Evolutionary conservation across 2,113 vertebrate species (phyloP), one percentile per base, ranked within the genome.

Genomic region (Vidua chalybeata): DNA sequence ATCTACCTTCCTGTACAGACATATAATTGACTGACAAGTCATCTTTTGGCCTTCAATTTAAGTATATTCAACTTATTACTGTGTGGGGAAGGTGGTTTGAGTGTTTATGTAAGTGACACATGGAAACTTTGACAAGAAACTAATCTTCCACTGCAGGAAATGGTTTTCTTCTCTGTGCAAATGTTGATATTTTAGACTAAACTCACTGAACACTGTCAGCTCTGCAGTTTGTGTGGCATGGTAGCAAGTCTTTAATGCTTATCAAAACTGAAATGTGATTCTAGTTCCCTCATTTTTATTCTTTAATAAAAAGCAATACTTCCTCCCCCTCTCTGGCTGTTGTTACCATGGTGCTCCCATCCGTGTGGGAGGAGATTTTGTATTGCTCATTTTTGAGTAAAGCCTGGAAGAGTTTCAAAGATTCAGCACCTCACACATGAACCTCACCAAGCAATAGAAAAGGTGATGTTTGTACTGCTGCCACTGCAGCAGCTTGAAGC

Each of bases 301-400:
- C 61, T 75, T 94, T 91, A 72, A 89, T 84, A 68, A 83, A 90
- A 93, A 41, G 20, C 79, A 75, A 1, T 89, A 7, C 45, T 72
- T 93, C 43, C 43, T 93, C 48, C 52, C 18, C 17, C 4, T 66
- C 87, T 85, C 83, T 92, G 75, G 30, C 59, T 86, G 68, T 67
- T 67, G 92, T 94, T 95, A 54, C 94, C 90, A 90, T 97, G 96
- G 86, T 84, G 76, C 61, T 93, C 73, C 76, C 59, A 74, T 89
- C 55, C 31, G 9, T 71, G 88, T 96, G 56, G 92, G 94, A 80
- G 48, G 59, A 86, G 72, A 77, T 86, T 83, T 69, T 84, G 52
- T 81, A 33, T 89, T 90, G 79, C 86, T 97, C 66, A 26, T 81
- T 94, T 82, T n/a, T 87, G 74, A 85, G 56, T 81, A 91, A 87